Conservation (phyloP, 2,797 vertebrate genomes). For the Mallotus villosus region DNA sequence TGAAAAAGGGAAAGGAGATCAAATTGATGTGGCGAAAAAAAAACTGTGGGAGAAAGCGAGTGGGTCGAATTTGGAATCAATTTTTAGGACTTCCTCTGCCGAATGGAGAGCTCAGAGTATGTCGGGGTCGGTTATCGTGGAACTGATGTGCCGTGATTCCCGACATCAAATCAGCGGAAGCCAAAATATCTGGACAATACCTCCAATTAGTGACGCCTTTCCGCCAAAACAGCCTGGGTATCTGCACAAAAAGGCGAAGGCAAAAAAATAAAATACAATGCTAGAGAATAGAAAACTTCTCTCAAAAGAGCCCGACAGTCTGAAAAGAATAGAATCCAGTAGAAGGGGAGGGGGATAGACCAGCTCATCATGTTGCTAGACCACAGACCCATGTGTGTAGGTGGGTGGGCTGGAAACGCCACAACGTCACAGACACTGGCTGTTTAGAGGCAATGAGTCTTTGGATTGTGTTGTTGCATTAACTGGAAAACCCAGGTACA, state of each 20-base stretch:
- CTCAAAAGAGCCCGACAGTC: no score
- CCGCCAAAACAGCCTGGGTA: conserved; percentile 52
- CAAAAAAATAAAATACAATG: conserved; percentile 36
- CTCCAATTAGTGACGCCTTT: conserved; percentile 49
- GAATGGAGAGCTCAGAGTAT: conserved; percentile 53
- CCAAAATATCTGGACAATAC: conserved; percentile 18
- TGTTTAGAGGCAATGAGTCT: conserved; percentile 24
- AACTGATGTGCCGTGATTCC: conserved; percentile 53
- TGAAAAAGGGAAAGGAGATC: background rate
- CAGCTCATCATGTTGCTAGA: conserved; percentile 14
- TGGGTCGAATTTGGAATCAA: background rate
- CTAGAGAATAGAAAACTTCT: conserved; percentile 22
- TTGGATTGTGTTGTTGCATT: background rate
- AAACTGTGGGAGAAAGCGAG: no score
- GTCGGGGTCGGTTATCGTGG: conserved; percentile 68
- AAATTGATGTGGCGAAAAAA: no score
- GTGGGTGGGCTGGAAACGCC: conserved; percentile 47
- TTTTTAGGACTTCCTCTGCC: conserved; percentile 39
- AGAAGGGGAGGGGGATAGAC: no score
- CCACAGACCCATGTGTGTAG: conserved; percentile 37
- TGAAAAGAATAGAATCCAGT: no score
- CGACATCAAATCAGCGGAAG: conserved; percentile 3
- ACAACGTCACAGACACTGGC: conserved; percentile 48
- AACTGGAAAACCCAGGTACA: no score
- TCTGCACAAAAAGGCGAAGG: no score